Conservation (phyloP, 1,140 invertebrate species). For the Saccostrea cuccullata region DNA sequence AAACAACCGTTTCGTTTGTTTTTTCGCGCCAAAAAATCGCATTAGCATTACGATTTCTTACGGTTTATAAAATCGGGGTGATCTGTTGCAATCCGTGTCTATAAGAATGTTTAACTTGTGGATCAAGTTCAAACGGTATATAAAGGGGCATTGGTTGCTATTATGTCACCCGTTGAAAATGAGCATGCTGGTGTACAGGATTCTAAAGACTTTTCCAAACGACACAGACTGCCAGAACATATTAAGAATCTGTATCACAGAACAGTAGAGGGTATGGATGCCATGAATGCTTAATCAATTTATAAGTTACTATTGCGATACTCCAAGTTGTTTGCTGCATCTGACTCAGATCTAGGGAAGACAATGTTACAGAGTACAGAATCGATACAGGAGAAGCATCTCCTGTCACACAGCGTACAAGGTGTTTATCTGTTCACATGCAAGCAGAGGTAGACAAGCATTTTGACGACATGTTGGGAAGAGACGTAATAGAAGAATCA, state of each 20-base stretch:
- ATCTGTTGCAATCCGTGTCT: too few species aligned
- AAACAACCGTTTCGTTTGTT: too few species aligned
- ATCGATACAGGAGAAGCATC: conserved; percentile 51
- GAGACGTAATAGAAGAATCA: conserved; percentile 54
- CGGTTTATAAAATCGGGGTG: too few species aligned
- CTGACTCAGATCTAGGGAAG: conserved; percentile 52
- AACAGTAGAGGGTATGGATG: neutral
- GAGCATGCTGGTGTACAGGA: neutral
- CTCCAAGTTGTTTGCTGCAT: conserved; percentile 5
- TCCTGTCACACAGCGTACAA: conserved; percentile 51
- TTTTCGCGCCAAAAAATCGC: too few species aligned
- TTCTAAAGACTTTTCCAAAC: neutral
- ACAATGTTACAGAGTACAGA: conserved; percentile 49
- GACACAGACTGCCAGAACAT: conserved; percentile 40
- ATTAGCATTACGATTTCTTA: too few species aligned
- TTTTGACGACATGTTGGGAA: conserved; percentile 51
- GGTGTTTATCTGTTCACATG: conserved; percentile 26
- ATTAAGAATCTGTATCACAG: conserved; percentile 32
- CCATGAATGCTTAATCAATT: neutral
- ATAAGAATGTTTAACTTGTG: too few species aligned
- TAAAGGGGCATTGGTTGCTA: conserved; percentile 21
- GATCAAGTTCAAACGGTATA: too few species aligned
- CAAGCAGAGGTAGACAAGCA: conserved; percentile 41
- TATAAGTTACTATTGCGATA: conserved; percentile 39
- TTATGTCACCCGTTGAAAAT: neutral